These are phyloP conservation scores for Conus betulinus DNA, from an alignment of 1,140 invertebrate genomes.

Conservation along the genomic window DNA sequence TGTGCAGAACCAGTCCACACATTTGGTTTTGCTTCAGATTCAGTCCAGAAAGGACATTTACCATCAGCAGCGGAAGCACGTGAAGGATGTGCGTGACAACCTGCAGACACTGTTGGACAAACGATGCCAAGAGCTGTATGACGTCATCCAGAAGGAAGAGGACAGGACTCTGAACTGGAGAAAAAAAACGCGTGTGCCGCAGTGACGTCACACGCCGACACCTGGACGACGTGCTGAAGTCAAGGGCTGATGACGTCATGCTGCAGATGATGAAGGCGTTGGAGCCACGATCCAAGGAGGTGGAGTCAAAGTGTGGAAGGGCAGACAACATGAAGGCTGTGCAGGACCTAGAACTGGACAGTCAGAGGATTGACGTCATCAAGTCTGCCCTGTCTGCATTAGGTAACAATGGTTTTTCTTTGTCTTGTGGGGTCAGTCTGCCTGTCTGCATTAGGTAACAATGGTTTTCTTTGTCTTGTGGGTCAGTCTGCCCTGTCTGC, in stretches of 20 bases:
- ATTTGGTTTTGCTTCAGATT: not conserved
- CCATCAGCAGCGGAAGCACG: not conserved
- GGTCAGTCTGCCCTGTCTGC: too few relatives aligned
- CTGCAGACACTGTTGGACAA: not conserved
- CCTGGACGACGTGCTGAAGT: not conserved
- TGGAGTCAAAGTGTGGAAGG: too few relatives aligned
- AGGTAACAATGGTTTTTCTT: too few relatives aligned
- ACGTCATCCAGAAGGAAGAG: not conserved
- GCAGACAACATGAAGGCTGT: too few relatives aligned
- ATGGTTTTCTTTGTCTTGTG: too few relatives aligned
- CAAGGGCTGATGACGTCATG: not conserved
- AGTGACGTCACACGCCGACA: not conserved
- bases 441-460: too few relatives aligned
- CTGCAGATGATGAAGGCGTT: slow-evolving; percentile 3
- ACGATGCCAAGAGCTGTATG: not conserved
- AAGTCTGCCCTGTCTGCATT: too few relatives aligned
- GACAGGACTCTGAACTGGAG: not conserved
- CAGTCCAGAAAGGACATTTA: not conserved
- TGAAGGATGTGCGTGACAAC: not conserved
- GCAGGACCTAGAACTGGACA: too few relatives aligned
- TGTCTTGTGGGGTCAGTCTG: too few relatives aligned
- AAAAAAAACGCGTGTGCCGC: not conserved
- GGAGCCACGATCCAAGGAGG: not conserved
- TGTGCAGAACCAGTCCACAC: too few relatives aligned
- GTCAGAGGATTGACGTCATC: too few relatives aligned